Percentiles rank a stretch among this genome's conserved stretches.
phyloP scores from a whole-genome alignment of 1,140 invertebrate species.

The Neotoxoptera formosana region DNA sequence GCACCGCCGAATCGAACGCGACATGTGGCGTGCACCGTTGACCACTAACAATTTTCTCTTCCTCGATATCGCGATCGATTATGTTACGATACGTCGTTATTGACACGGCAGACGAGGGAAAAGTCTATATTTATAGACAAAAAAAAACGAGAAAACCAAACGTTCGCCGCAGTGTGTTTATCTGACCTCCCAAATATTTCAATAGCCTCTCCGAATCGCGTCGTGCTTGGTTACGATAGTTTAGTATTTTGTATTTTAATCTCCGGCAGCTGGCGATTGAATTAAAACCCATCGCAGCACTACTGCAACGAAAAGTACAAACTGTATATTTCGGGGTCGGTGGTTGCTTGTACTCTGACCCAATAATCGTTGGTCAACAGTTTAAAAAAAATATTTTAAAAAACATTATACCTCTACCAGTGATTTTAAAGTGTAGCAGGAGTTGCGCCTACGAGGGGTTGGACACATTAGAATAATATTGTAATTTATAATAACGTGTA shows the following conservation, averaged over 20 bases:
- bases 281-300: not conserved
- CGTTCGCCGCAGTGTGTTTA: not conserved
- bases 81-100: not conserved
- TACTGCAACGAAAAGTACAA: not conserved
- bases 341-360: not conserved
- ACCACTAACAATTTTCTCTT: not conserved
- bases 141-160: not conserved
- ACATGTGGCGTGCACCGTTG: not conserved
- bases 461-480: too few species aligned
- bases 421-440: too few species aligned
- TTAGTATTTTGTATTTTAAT: not conserved
- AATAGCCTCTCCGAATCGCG: not conserved
- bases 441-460: too few species aligned
- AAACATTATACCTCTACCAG: too few species aligned
- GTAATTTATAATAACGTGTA: not conserved
- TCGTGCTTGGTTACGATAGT: not conserved
- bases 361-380: too few species aligned
- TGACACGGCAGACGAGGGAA: not conserved
- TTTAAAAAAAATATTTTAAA: too few species aligned
- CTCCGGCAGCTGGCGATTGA: not conserved
- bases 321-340: not conserved
- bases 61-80: not conserved
- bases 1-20: not conserved
- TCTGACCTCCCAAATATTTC: not conserved
- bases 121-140: not conserved